A percentile compares a stretch with the other conserved stretches of the same genome.
Evolutionary conservation across 2,113 vertebrate species (phyloP).

Genomic region (Sapajus apella): DNA sequence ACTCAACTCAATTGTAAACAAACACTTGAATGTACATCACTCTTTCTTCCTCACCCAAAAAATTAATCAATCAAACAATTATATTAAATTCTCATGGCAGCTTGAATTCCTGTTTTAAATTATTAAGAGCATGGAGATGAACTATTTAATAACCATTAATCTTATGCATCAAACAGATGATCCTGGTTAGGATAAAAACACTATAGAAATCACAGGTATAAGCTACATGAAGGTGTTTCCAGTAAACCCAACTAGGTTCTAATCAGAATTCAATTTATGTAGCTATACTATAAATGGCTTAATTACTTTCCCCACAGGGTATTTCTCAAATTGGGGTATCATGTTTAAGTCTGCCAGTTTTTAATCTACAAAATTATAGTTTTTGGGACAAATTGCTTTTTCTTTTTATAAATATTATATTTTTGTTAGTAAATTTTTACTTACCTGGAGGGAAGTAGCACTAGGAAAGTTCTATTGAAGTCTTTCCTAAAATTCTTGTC

Average conservation of each 20-base stretch:
- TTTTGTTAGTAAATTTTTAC: slow-evolving; percentile 67
- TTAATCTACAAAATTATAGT: not conserved
- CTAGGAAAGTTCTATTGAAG: slow-evolving; percentile 74
- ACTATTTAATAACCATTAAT: not conserved
- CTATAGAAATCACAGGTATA: not conserved
- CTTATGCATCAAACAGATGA: not conserved
- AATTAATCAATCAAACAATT: not conserved
- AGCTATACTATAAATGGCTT: slow-evolving; percentile 34
- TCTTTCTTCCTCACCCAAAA: not conserved
- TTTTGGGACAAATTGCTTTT: slow-evolving; percentile 24
- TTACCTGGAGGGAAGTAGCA: slow-evolving; percentile 74
- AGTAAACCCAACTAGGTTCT: slow-evolving; percentile 27
- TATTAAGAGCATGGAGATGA: not conserved
- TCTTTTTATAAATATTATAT: slow-evolving; percentile 30
- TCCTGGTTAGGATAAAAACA: slow-evolving; percentile 10
- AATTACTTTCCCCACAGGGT: not conserved
- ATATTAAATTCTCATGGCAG: not conserved
- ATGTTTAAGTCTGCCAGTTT: not conserved
- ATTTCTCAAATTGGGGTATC: not conserved
- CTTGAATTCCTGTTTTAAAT: not conserved
- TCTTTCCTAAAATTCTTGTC: slow-evolving; percentile 76
- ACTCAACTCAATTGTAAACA: not conserved
- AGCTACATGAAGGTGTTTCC: not conserved
- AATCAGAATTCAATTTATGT: slow-evolving; percentile 10
- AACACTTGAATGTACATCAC: not conserved